These are phyloP conservation scores for Clanis bilineata DNA, from an alignment of 2,888 invertebrate species.

Conservation along the genomic window DNA sequence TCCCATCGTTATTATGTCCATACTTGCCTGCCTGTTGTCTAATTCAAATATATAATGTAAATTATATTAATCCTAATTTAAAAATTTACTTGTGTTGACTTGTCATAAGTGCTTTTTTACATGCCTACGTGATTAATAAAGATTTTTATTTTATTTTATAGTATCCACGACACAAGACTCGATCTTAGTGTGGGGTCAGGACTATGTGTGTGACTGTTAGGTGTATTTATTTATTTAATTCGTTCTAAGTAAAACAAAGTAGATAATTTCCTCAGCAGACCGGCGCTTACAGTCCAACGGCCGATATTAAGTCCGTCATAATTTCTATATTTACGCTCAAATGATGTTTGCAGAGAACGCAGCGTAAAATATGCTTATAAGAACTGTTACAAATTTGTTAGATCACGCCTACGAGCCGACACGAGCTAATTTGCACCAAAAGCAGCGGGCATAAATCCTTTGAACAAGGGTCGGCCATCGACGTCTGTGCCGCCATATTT, in stretches of 20 bases:
- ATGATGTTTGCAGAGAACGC: conserved; percentile 1
- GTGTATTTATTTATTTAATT: background rate
- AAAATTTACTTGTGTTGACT: too few relatives aligned
- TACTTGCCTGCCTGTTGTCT: too few relatives aligned
- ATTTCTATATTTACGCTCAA: conserved; percentile 7
- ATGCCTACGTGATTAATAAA: too few relatives aligned
- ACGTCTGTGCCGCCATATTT: conserved; percentile 64
- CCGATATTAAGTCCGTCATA: background rate
- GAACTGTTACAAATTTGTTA: conserved; percentile 61
- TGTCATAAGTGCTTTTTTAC: too few relatives aligned
- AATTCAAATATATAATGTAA: too few relatives aligned
- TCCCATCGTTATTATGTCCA: too few relatives aligned
- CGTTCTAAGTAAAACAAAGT: background rate
- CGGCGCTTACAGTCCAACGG: background rate
- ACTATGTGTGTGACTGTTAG: too few relatives aligned
- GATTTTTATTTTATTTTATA: too few relatives aligned
- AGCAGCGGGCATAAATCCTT: conserved; percentile 72
- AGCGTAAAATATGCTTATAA: conserved; percentile 29
- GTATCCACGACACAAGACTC: too few relatives aligned
- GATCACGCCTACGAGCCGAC: conserved; percentile 67
- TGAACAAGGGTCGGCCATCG: conserved; percentile 62
- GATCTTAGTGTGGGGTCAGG: too few relatives aligned
- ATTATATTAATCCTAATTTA: too few relatives aligned
- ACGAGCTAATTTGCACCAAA: conserved; percentile 76
- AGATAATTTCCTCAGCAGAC: background rate